phyloP scores from a whole-genome alignment of 2,113 vertebrate species.

The Eonycteris spelaea region DNA sequence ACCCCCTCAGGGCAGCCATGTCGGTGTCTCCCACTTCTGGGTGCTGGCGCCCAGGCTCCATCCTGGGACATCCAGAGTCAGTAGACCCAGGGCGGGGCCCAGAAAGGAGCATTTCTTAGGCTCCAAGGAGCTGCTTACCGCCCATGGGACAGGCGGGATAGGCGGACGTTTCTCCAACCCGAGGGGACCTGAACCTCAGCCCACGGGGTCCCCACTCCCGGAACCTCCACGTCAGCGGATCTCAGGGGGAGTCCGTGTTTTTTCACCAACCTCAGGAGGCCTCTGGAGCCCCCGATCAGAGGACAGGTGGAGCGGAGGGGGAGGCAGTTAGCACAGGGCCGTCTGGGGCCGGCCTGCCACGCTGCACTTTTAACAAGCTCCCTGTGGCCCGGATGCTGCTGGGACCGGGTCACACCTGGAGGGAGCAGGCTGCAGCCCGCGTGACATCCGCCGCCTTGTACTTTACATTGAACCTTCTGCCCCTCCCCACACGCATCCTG shows the following conservation, averaged over 20 bases:
- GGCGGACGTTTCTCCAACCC: neutral
- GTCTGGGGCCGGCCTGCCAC: neutral
- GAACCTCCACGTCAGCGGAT: rapidly evolving
- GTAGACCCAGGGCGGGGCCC: neutral
- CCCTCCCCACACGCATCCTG: rapidly evolving
- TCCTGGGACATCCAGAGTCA: rapidly evolving
- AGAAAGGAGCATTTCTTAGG: neutral
- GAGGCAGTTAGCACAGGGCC: rapidly evolving
- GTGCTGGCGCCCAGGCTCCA: neutral
- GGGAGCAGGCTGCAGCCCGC: rapidly evolving
- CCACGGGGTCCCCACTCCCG: neutral
- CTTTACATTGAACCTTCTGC: neutral
- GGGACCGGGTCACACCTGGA: rapidly evolving
- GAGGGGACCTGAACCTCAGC: rapidly evolving
- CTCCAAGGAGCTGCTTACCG: rapidly evolving
- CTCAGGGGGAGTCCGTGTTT: neutral
- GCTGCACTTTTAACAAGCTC: neutral
- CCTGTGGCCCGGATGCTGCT: rapidly evolving
- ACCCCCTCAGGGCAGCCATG: rapidly evolving
- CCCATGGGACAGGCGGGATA: rapidly evolving
- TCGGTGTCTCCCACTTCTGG: neutral
- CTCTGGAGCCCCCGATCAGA: rapidly evolving
- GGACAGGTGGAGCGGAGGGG: too few relatives aligned
- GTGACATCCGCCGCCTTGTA: rapidly evolving
- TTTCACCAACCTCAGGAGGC: neutral